A percentile compares a stretch with the other conserved stretches of the same genome.
phyloP scores from a whole-genome alignment of 2,113 vertebrate species.

The Salvator merianae region DNA sequence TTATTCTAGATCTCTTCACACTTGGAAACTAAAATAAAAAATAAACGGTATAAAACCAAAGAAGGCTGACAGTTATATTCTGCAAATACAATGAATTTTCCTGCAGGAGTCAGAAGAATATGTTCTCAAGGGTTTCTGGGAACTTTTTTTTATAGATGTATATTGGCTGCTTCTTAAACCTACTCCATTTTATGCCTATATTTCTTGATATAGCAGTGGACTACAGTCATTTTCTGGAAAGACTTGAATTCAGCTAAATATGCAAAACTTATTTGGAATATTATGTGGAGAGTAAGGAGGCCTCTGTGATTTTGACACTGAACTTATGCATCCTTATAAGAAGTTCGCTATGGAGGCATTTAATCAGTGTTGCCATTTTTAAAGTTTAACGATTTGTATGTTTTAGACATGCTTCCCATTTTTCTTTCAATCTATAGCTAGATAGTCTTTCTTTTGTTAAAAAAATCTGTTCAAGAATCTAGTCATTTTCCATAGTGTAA shows the following conservation, averaged over 20 bases:
- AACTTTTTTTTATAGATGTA: conserved; percentile 35
- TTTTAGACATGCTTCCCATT: conserved; percentile 62
- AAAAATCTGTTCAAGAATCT: not conserved
- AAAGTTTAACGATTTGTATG: conserved; percentile 55
- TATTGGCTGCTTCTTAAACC: conserved; percentile 64
- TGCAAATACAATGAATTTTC: conserved; percentile 42
- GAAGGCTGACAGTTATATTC: conserved; percentile 8
- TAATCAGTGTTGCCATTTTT: conserved; percentile 66
- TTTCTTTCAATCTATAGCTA: conserved; percentile 20
- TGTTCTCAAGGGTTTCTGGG: conserved; percentile 19
- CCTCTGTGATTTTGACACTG: conserved; percentile 73
- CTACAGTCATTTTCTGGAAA: conserved; percentile 76
- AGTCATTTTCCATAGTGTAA: conserved; percentile 10
- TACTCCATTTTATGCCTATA: conserved; percentile 62
- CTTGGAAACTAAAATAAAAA: conserved; percentile 30
- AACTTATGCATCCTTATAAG: conserved; percentile 72
- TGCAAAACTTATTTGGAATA: conserved; percentile 67
- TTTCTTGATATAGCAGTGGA: conserved; percentile 69
- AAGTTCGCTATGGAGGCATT: conserved; percentile 65
- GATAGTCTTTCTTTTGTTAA: conserved; percentile 4
- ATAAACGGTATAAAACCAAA: conserved; percentile 24
- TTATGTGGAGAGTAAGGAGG: conserved; percentile 60
- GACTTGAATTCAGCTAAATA: conserved; percentile 75
- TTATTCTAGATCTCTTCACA: not conserved
- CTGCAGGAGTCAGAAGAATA: conserved; percentile 41